These are phyloP conservation scores for Eumacrocentrus americanus DNA, from an alignment of 2,888 invertebrate species.

Conservation along the genomic window DNA sequence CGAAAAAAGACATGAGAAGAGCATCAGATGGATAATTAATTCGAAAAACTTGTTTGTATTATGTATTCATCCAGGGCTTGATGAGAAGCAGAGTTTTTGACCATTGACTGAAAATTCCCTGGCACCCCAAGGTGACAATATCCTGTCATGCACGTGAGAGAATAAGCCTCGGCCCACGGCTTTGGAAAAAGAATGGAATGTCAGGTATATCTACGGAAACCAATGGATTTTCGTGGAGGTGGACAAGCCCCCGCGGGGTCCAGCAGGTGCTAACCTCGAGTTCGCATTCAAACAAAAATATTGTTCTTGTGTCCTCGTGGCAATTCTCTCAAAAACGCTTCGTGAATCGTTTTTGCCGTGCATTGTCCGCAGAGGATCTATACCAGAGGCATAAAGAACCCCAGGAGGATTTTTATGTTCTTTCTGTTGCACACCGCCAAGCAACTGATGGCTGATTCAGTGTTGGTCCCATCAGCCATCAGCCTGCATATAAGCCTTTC, in stretches of 20 bases:
- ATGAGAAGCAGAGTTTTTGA: slow-evolving; percentile 7
- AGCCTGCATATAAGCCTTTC: slow-evolving; percentile 50
- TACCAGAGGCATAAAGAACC: slow-evolving; percentile 28
- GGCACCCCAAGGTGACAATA: slow-evolving; percentile 14
- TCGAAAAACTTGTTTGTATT: neutral
- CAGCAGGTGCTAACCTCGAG: slow-evolving; percentile 26
- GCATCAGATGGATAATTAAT: neutral
- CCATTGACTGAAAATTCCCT: neutral
- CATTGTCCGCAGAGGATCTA: slow-evolving; percentile 44
- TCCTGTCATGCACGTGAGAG: slow-evolving; percentile 13
- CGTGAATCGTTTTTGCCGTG: slow-evolving; percentile 37
- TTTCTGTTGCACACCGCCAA: slow-evolving; percentile 7
- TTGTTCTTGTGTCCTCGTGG: slow-evolving; percentile 49
- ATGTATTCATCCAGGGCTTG: neutral
- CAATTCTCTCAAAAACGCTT: slow-evolving; percentile 40
- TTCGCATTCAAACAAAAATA: slow-evolving; percentile 44
- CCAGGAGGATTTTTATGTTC: slow-evolving; percentile 49
- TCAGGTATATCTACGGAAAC: slow-evolving; percentile 29
- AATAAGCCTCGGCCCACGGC: slow-evolving; percentile 14
- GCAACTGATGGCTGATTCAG: no score
- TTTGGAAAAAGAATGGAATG: slow-evolving; percentile 18
- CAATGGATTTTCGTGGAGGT: slow-evolving; percentile 17
- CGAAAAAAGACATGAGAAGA: neutral
- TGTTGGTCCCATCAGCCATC: slow-evolving; percentile 36
- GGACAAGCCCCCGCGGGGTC: slow-evolving; percentile 18